Evolutionary conservation across 2,888 invertebrate genomes (phyloP), one percentile per base, ranked within the genome.

Genomic region (Zygogramma bicolorata): DNA sequence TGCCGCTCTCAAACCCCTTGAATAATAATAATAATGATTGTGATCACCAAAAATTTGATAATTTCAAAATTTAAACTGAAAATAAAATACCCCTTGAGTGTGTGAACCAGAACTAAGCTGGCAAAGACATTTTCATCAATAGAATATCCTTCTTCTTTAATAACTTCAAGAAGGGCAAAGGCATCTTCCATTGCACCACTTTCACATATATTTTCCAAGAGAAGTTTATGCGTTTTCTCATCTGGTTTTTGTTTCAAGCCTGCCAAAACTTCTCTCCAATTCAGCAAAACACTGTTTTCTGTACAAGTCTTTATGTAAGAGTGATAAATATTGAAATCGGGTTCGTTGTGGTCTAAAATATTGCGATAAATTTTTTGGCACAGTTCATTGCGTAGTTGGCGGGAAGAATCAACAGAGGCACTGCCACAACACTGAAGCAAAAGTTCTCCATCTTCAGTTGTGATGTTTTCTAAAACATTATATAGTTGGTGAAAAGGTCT

Each of bases 121-220:
- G 91, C 90, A 66, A 92, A 92, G 20, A 91, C 86, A 70, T 85
- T 86, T 79, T 91, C 91, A n/a, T 89, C 90, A 0, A 91, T 86
- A 0, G 90, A 85, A 57, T 90, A 84, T 0, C 86, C 86, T 18
- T 86, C 85, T 0, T 87, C 81, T 78, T 91, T 91, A 90, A 93
- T 93, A 59, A 90, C 88, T 1, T 89, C 86, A 67, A 93, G 86
- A 5, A 93, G 86, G 79, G 89, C 88, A 13, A 88, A 86, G 0
- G 90, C 89, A 80, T 91, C 89, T 34, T 89, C 87, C 18, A 91
- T 82, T 79, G 92, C 89, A 13, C 92, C 93, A 31, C 78, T 81
- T 65, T 90, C 89, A 68, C 91, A 91, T 4, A 90, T 88, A 63
- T 89, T 88, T 77, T 87, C 87, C 60, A 93, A 81, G 38, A 94